A percentile compares a stretch with the other conserved stretches of the same genome.
Evolutionary conservation across 2,113 vertebrate species (phyloP).

Genomic region (Dunckerocampus dactyliophorus): DNA sequence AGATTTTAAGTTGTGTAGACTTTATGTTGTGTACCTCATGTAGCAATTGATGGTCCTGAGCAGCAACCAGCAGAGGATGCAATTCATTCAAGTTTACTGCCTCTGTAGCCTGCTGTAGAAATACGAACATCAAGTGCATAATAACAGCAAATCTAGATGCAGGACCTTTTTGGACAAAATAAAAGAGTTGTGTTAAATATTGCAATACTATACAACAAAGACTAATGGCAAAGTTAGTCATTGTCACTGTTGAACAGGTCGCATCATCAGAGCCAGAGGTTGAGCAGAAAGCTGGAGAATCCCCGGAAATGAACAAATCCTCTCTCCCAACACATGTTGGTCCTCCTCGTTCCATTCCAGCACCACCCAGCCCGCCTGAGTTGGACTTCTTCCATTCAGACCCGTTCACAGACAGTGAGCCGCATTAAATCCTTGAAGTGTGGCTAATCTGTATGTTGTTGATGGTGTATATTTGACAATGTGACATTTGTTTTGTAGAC

Average conservation of each 20-base stretch:
- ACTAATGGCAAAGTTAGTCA: not conserved
- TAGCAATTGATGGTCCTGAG: not conserved
- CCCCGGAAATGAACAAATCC: constrained; percentile 48
- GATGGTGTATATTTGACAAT: not conserved
- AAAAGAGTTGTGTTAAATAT: not conserved
- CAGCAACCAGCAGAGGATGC: not conserved
- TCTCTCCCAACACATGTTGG: constrained; percentile 51
- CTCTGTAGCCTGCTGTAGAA: too few species aligned
- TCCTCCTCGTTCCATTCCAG: constrained; percentile 62
- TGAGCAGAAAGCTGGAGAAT: constrained; percentile 65
- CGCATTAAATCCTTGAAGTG: not conserved
- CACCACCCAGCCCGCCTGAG: constrained; percentile 60
- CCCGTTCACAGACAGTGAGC: constrained; percentile 94
- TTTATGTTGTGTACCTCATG: too few species aligned
- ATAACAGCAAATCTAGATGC: not conserved
- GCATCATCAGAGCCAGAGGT: constrained; percentile 80
- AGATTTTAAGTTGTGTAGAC: not conserved
- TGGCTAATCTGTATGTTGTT: not conserved
- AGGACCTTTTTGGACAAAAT: not conserved
- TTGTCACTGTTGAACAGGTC: constrained; percentile 61
- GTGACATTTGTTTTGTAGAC: constrained; percentile 42
- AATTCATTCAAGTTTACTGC: not conserved
- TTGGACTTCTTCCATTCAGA: constrained; percentile 94
- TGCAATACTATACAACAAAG: not conserved
- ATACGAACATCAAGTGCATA: not conserved